Evolutionary conservation across 2,797 vertebrate species (phyloP).

Genomic region (Alfaro cultratus): DNA sequence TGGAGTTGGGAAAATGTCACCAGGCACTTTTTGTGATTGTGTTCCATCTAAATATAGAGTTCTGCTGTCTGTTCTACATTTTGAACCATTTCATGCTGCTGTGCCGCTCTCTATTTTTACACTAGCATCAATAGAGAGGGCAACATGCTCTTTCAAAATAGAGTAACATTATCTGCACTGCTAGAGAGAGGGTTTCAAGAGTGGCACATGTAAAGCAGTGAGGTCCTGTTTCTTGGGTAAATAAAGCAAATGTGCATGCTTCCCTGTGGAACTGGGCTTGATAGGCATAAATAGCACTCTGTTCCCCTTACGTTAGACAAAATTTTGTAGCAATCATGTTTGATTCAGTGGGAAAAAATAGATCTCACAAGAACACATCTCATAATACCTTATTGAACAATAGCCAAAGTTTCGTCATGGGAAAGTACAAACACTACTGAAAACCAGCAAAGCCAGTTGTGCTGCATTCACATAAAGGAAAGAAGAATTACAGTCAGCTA

Average conservation of each 20-base stretch:
- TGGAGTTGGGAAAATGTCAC: conserved; percentile 68
- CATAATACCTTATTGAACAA: neutral
- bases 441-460: conserved; percentile 56
- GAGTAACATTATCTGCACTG: conserved; percentile 52
- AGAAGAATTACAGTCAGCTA: conserved; percentile 11
- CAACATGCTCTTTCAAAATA: conserved; percentile 67
- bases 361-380: neutral
- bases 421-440: conserved; percentile 25
- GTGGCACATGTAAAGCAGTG: conserved; percentile 25
- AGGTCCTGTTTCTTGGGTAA: conserved; percentile 46
- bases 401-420: conserved; percentile 19
- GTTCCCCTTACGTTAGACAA: conserved; percentile 17
- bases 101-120: conserved; percentile 74
- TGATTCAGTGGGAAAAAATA: neutral
- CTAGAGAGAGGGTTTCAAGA: conserved; percentile 58
- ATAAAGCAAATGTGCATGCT: conserved; percentile 41
- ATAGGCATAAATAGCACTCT: conserved; percentile 12
- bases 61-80: conserved; percentile 72
- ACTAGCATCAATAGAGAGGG: conserved; percentile 58
- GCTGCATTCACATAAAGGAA: conserved; percentile 27
- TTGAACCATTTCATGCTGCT: conserved; percentile 59
- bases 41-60: conserved; percentile 71
- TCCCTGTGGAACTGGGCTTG: conserved; percentile 13
- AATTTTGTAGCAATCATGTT: conserved; percentile 17
- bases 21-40: conserved; percentile 63